Conservation (phyloP, 2,888 invertebrate species). For the Clitarchus hookeri region DNA sequence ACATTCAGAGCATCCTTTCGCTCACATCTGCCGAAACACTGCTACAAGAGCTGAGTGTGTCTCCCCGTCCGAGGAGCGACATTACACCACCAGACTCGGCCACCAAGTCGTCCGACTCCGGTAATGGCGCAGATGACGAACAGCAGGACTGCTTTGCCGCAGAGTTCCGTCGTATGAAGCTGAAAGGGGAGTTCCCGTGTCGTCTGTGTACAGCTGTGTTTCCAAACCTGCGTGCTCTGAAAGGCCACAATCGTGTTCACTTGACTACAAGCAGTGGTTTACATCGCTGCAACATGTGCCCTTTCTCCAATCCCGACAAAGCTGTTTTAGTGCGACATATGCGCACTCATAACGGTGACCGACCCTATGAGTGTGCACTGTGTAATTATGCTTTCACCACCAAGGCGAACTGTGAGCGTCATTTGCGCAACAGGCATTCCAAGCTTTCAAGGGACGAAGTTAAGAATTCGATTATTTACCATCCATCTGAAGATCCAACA, state of each 20-base stretch:
- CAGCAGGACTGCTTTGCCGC: conserved; percentile 82
- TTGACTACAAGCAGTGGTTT: conserved; percentile 75
- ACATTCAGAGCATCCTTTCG: conserved; percentile 81
- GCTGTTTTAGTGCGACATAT: conserved; percentile 89
- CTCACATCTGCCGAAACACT: conserved; percentile 59
- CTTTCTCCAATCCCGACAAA: conserved; percentile 87
- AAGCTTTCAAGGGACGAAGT: conserved; percentile 87
- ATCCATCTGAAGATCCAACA: conserved; percentile 82
- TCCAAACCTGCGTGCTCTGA: conserved; percentile 85
- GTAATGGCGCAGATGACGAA: conserved; percentile 54
- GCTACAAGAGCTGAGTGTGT: conserved; percentile 37
- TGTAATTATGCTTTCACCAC: conserved; percentile 97
- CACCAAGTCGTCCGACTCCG: conserved; percentile 5
- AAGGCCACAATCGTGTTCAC: conserved; percentile 88
- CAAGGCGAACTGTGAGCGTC: conserved; percentile 95
- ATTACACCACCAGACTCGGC: conserved; percentile 46
- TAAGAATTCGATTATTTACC: conserved; percentile 84
- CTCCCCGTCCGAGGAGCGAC: conserved; percentile 34
- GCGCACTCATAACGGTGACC: conserved; percentile 92
- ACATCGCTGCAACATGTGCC: conserved; percentile 92
- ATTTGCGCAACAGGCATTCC: conserved; percentile 88
- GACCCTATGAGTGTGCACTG: conserved; percentile 92
- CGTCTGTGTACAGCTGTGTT: conserved; percentile 86
- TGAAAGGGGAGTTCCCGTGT: conserved; percentile 88
- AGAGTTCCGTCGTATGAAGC: conserved; percentile 86